Evolutionary conservation across 2,113 vertebrate species (phyloP).

Genomic region (Puffinus mauretanicus): DNA sequence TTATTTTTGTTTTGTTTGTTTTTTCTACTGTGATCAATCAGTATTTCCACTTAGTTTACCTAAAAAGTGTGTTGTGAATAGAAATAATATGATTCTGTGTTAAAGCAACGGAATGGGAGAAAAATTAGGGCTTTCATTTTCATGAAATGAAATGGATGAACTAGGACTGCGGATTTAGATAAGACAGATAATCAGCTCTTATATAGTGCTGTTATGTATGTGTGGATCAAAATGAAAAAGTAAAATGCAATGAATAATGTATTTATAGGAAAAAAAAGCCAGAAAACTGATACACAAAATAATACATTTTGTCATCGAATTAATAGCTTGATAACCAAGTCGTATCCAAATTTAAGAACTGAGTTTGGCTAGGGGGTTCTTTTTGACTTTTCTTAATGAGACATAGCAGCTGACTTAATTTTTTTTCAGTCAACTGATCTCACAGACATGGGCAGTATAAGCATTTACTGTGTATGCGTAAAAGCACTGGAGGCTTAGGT

Average conservation of each 20-base stretch:
- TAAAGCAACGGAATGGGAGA: background rate
- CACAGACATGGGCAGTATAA: background rate
- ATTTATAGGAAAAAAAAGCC: background rate
- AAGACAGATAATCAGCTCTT: background rate
- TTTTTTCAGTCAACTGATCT: background rate
- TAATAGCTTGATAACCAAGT: background rate
- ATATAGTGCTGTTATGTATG: background rate
- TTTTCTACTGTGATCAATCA: background rate
- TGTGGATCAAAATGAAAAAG: background rate
- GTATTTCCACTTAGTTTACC: background rate
- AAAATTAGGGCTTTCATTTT: background rate
- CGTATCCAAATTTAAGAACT: background rate
- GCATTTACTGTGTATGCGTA: conserved; percentile 21
- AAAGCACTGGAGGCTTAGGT: conserved; percentile 28
- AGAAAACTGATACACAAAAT: background rate
- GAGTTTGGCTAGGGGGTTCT: background rate
- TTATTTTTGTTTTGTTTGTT: background rate
- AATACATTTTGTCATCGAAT: background rate
- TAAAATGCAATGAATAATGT: background rate
- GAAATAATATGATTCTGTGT: background rate
- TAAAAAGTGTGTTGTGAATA: background rate
- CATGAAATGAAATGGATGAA: background rate
- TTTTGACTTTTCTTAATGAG: background rate
- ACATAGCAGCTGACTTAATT: background rate
- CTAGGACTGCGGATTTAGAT: background rate